Evolutionary conservation across 2,797 vertebrate genomes (phyloP).

Genomic region (Mus spretus): DNA sequence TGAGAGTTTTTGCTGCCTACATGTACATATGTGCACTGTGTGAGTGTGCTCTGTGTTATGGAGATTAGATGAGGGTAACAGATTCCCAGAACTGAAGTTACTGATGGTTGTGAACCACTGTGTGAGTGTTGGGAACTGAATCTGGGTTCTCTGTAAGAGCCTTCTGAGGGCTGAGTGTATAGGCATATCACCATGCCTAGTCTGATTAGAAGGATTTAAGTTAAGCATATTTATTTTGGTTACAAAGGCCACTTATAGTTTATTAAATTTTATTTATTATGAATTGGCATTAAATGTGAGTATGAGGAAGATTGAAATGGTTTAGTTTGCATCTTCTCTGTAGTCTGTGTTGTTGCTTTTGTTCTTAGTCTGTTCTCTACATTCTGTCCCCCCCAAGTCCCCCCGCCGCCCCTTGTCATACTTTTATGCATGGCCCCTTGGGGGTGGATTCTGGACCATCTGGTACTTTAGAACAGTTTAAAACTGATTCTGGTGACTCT

Average conservation of each 20-base stretch:
- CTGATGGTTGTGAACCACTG: not conserved
- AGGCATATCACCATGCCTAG: not conserved
- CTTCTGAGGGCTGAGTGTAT: not conserved
- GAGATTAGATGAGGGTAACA: not conserved
- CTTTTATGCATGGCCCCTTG: slow-evolving; percentile 50
- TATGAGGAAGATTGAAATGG: slow-evolving; percentile 51
- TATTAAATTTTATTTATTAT: slow-evolving; percentile 56
- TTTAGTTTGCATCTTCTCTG: slow-evolving; percentile 48
- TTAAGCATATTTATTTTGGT: slow-evolving; percentile 57
- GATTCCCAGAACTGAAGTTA: not conserved
- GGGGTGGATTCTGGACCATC: slow-evolving; percentile 72
- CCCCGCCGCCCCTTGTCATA: not conserved
- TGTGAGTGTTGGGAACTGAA: not conserved
- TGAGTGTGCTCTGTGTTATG: not conserved
- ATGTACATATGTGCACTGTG: not conserved
- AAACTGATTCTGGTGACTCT: slow-evolving; percentile 53
- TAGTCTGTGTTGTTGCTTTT: slow-evolving; percentile 51
- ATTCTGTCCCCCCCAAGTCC: slow-evolving; percentile 16
- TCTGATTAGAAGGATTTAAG: slow-evolving; percentile 56
- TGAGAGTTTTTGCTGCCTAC: not conserved
- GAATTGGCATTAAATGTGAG: slow-evolving; percentile 29
- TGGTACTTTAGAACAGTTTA: slow-evolving; percentile 66
- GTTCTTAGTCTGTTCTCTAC: slow-evolving; percentile 68
- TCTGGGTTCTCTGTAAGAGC: not conserved
- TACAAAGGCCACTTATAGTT: slow-evolving; percentile 42